Evolutionary conservation across 2,113 vertebrate species (phyloP), one percentile per base, ranked within the genome.

Genomic region (Nyctereutes procyonoides): DNA sequence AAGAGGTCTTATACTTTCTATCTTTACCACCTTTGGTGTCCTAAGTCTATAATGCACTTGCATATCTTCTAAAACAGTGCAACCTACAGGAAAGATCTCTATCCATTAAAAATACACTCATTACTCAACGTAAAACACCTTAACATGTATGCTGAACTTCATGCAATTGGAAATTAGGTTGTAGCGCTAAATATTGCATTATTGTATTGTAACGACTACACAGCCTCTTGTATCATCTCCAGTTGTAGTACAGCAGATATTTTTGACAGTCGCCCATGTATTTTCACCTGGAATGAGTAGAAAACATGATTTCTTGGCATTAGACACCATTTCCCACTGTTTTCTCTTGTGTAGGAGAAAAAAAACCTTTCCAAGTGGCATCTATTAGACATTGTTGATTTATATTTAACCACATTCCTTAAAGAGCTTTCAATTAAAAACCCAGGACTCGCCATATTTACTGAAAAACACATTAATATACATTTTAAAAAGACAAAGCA

Each of bases 391-490:
- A 81, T 6, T 95, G 17, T 7, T 92, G 26, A 15, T 60, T 93
- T 82, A 82, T n/a, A 87, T 62, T 51, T 17, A 90, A 69, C 74
- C 51, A 82, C 2, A 89, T 9, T 51, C 93, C 35, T 92, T 93
- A 32, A 86, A 95, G 95, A 93, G 6, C 6, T 96, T n/a, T 92
- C 30, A 38, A 0, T 13, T 71, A 95, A 93, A 98, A 96, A 81
- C 20, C 30, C 56, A 88, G 84, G 48, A 95, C 5, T 5, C 22
- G 55, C 16, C 94, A n/a, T 11, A 60, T 90, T 79, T 83, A 4
- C 62, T 84, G 30, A 88, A 95, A 97, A 97, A 89, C 1, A 65
- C 0, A 94, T n/a, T 3, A 1, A 87, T 10, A 62, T 26, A 96
- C 35, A 79, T 43, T 77, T 48, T 91, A 11, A 95, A 80, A 73